Percentiles rank a stretch among this genome's conserved stretches.
phyloP scores from a whole-genome alignment of 2,797 vertebrate genomes.

The Semotilus atromaculatus region DNA sequence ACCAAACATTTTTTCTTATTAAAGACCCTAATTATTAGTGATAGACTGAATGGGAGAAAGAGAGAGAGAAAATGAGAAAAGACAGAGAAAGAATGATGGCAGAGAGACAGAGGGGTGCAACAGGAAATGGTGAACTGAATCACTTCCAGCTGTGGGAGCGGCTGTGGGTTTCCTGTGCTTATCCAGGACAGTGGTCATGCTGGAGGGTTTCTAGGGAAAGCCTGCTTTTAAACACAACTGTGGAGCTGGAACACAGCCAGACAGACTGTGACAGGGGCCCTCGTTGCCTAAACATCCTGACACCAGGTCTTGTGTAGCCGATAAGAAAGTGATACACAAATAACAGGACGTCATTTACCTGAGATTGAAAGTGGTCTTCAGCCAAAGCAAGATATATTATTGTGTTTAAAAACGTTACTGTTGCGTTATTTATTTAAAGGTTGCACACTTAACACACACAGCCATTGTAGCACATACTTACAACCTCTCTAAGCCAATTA shows the following conservation, averaged over 20 bases:
- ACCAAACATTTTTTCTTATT: constrained; percentile 30
- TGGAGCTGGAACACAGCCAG: constrained; percentile 46
- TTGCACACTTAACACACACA: background rate
- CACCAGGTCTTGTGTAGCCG: background rate
- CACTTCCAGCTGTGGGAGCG: constrained; percentile 76
- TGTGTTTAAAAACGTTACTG: background rate
- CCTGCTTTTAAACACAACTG: constrained; percentile 50
- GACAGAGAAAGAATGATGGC: constrained; percentile 17
- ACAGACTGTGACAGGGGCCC: background rate
- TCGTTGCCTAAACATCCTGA: constrained; percentile 46
- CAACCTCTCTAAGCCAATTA: background rate
- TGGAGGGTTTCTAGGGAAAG: constrained; percentile 73
- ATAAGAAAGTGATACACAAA: background rate
- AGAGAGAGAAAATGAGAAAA: constrained; percentile 42
- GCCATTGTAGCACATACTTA: constrained; percentile 1
- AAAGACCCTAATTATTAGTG: background rate
- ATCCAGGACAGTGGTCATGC: constrained; percentile 73
- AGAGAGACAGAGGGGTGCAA: constrained; percentile 42
- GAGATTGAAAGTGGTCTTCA: constrained; percentile 32
- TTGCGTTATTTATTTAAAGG: background rate
- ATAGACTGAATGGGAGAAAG: constrained; percentile 55
- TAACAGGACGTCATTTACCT: constrained; percentile 33
- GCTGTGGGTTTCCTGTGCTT: constrained; percentile 74
- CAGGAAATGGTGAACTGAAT: constrained; percentile 72
- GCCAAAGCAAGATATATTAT: background rate